Percentiles rank a stretch among this genome's conserved stretches.
phyloP scores from a whole-genome alignment of 2,888 invertebrate genomes.

The Epinotia brunnichana region DNA sequence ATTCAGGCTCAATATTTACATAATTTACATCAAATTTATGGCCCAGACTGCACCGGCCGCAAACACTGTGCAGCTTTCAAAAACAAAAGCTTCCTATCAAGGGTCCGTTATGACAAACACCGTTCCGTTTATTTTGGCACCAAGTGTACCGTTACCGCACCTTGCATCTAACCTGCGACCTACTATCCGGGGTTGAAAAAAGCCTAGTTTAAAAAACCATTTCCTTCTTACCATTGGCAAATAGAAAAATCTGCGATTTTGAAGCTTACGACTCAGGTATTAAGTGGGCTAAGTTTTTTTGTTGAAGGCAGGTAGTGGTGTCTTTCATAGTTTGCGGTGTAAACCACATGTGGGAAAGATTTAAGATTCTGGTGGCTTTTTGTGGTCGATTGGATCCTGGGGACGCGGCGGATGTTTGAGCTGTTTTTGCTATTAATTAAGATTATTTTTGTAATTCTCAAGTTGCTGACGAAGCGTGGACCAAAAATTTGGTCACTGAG shows the following conservation, averaged over 20 bases:
- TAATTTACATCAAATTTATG: conserved; percentile 22
- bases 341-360: conserved; percentile 75
- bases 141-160: conserved; percentile 78
- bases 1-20: conserved; percentile 11
- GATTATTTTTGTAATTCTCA: conserved; percentile 41
- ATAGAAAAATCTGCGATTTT: conserved; percentile 39
- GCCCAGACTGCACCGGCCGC: conserved; percentile 41
- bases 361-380: conserved; percentile 73
- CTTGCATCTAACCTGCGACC: conserved; percentile 84
- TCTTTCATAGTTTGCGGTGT: conserved; percentile 46
- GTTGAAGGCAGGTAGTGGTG: conserved; percentile 28
- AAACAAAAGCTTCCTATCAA: conserved; percentile 72
- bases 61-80: conserved; percentile 64
- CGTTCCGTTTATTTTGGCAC: conserved; percentile 75
- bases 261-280: conserved; percentile 35
- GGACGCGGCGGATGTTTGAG: conserved; percentile 76
- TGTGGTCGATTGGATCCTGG: conserved; percentile 67
- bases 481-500: background rate
- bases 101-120: conserved; percentile 66
- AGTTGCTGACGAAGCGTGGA: conserved; percentile 23
- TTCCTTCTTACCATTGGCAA: conserved; percentile 38
- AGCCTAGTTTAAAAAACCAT: conserved; percentile 53
- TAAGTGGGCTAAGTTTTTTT: conserved; percentile 36
- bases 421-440: conserved; percentile 74
- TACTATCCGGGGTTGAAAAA: conserved; percentile 76